These are phyloP conservation scores for Gobius niger DNA, from an alignment of 2,113 vertebrate species.

Conservation along the genomic window DNA sequence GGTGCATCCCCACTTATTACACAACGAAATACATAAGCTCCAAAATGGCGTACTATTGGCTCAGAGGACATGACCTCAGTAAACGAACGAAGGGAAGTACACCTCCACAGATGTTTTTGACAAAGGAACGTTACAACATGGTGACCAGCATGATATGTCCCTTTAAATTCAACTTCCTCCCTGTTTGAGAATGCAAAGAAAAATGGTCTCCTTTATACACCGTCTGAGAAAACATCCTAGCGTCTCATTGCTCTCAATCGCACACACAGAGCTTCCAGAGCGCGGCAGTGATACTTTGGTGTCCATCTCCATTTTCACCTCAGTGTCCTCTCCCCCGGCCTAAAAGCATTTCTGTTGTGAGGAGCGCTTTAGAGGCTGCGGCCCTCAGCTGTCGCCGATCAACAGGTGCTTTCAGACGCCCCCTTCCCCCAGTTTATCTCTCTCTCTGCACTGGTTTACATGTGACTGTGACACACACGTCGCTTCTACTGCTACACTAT, in stretches of 20 bases:
- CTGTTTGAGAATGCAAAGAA: no score
- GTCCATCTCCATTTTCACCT: background rate
- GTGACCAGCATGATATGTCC: no score
- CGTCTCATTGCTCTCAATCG: background rate
- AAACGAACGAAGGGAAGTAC: no score
- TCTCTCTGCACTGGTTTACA: background rate
- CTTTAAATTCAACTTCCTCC: no score
- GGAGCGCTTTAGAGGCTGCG: conserved; percentile 67
- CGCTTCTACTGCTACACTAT: background rate
- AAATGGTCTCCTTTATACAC: no score
- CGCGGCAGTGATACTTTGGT: background rate
- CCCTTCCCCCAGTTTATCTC: background rate
- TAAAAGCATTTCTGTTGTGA: conserved; percentile 46
- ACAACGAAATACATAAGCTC: no score
- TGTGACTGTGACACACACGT: conserved; percentile 5
- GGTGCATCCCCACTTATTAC: no score
- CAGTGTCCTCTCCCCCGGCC: conserved; percentile 19
- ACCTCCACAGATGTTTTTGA: no score
- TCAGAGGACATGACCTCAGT: no score
- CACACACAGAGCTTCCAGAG: background rate
- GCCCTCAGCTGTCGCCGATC: conserved; percentile 70
- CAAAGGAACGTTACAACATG: no score
- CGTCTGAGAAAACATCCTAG: background rate
- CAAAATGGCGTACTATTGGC: no score
- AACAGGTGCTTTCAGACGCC: conserved; percentile 61